Base-by-base conservation (phyloP, 2,797 vertebrate species). In the Phalloptychus januarius region DNA sequence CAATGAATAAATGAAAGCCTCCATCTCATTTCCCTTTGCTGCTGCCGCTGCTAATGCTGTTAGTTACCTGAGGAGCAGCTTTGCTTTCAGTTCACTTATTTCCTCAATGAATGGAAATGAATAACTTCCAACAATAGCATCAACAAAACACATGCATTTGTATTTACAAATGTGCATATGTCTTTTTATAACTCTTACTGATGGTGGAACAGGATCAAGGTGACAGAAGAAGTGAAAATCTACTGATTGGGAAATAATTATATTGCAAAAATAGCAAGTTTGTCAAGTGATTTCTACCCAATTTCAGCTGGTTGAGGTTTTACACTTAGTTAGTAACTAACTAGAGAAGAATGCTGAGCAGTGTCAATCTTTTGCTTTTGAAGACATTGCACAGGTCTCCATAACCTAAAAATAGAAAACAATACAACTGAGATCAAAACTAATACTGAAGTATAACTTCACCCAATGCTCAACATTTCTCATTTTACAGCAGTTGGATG, bases 1-100 rank as follows among this genome's bases (percentile, higher is more conserved):
- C 72, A 6, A 88, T 92, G 85, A 90, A 90, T 89, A 86, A 86
- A 90, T 81, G 78, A 91, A 91, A 75, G 36, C 72, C 81, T 85
- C 67, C 44, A 2, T 72, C 63, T 88, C 76, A 61, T 86, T 85
- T 88, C 74, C 76, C 78, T 72, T 63, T 72, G 83, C 81, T 67
- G 84, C 78, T 79, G 86, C 71, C 50, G 50, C 72, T 61, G 63
- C 77, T 71, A 36, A 85, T 76, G 54, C 83, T 52, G 78, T 74
- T 52, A 70, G 73, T 72, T 88, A 88, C 89, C 88, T 13, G 79
- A 82, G 87, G 79, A 89, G 79, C 73, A 10, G 84, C 74, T 82
- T 82, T 45, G 1, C 77, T 89, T 76, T 81, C 76, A 76, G 13
- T 77, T 85, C 72, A 82, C 87, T 89, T 85, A 78, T 73, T 78